These are phyloP conservation scores for Julus scandinavius DNA, from an alignment of 2,888 invertebrate genomes.

Conservation along the genomic window DNA sequence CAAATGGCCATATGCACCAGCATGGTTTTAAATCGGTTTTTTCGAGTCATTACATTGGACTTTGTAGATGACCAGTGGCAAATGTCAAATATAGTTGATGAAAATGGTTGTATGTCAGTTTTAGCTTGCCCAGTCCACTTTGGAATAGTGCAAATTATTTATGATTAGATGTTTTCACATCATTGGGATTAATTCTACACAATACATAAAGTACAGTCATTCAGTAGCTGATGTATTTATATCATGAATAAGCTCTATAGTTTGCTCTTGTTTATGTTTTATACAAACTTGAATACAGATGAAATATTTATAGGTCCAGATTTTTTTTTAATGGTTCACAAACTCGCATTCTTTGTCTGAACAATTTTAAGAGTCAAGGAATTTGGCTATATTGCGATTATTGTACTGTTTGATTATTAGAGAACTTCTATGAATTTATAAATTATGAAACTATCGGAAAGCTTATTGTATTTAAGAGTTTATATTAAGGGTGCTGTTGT, in stretches of 20 bases:
- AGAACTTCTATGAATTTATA: slow-evolving; percentile 23
- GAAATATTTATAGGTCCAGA: neutral
- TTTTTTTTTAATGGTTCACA: neutral
- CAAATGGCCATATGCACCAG: neutral
- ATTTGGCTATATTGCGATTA: neutral
- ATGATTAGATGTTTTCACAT: slow-evolving; percentile 5
- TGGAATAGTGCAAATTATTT: slow-evolving; percentile 49
- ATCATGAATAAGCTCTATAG: neutral
- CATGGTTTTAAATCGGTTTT: neutral
- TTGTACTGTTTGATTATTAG: neutral
- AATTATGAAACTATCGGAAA: neutral
- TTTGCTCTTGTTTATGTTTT: neutral
- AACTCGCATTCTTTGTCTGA: neutral
- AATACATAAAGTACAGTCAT: neutral
- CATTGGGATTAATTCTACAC: slow-evolving; percentile 1
- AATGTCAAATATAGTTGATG: slow-evolving; percentile 12
- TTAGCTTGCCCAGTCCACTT: slow-evolving; percentile 34
- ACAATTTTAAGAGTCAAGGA: neutral
- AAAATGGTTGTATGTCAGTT: slow-evolving; percentile 20
- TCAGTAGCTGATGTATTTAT: slow-evolving; percentile 14
- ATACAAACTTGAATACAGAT: neutral
- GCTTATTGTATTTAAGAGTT: slow-evolving; percentile 29
- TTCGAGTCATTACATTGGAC: neutral
- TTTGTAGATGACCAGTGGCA: neutral
- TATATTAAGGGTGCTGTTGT: slow-evolving; percentile 9